Evolutionary conservation across 2,888 invertebrate species (phyloP).

Genomic region (Drosophila affinis): DNA sequence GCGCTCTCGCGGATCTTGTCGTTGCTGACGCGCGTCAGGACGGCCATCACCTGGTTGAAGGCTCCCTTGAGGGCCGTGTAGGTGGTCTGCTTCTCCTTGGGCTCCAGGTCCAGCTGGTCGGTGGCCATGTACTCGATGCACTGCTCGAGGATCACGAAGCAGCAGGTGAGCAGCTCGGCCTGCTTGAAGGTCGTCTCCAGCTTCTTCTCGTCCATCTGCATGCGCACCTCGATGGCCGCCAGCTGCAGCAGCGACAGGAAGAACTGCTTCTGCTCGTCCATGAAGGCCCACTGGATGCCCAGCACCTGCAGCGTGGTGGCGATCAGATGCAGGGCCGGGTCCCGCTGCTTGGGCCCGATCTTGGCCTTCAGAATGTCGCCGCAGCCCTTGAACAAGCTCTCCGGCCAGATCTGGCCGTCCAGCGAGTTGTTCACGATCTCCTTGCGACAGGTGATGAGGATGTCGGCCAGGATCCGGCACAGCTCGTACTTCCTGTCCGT

Average conservation of each 20-base stretch:
- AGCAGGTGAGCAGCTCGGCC: conserved; percentile 91
- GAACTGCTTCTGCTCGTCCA: conserved; percentile 91
- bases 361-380: conserved; percentile 93
- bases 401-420: conserved; percentile 91
- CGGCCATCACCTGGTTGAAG: conserved; percentile 91
- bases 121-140: conserved; percentile 91
- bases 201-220: conserved; percentile 95
- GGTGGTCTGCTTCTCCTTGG: conserved; percentile 95
- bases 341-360: conserved; percentile 93
- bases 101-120: conserved; percentile 92
- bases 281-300: conserved; percentile 93
- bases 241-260: conserved; percentile 93
- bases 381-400: conserved; percentile 91
- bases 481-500: conserved; percentile 95
- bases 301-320: conserved; percentile 91
- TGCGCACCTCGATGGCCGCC: conserved; percentile 95
- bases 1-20: conserved; percentile 89
- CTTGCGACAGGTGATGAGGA: conserved; percentile 90
- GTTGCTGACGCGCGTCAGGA: conserved; percentile 89
- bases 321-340: conserved; percentile 93
- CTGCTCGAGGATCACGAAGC: conserved; percentile 92
- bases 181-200: conserved; percentile 91
- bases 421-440: conserved; percentile 87
- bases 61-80: conserved; percentile 95
- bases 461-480: conserved; percentile 90